Evolutionary conservation across 2,888 invertebrate species (phyloP).

Genomic region (Paralinhomoeus sp.): DNA sequence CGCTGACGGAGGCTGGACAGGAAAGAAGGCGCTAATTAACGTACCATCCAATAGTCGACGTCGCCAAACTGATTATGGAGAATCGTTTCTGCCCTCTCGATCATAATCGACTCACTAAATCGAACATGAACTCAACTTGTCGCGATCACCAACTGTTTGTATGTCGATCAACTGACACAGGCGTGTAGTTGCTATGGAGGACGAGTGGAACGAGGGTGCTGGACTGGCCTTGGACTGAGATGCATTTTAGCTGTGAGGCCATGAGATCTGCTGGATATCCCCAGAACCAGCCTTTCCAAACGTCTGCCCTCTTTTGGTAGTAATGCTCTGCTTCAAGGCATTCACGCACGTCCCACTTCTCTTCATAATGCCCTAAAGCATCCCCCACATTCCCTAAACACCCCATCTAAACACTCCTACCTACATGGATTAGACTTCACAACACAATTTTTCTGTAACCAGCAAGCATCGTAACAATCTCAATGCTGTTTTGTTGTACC

Average conservation of each 20-base stretch:
- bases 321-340: constrained; percentile 30
- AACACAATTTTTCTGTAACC: too few species aligned
- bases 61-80: constrained; percentile 68
- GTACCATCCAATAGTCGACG: constrained; percentile 53
- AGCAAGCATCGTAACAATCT: too few species aligned
- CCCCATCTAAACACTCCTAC: too few species aligned
- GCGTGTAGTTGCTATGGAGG: neutral
- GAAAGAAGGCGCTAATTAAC: too few species aligned
- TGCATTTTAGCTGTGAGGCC: constrained; percentile 51
- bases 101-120: constrained; percentile 28
- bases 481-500: too few species aligned
- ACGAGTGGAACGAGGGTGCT: constrained; percentile 33
- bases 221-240: constrained; percentile 51
- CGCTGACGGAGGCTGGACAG: too few species aligned
- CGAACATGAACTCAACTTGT: too few species aligned
- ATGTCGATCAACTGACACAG: too few species aligned
- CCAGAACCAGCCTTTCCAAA: constrained; percentile 39
- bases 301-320: constrained; percentile 13
- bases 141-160: too few species aligned
- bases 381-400: too few species aligned
- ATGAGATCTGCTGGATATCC: too few species aligned
- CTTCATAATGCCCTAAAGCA: constrained; percentile 41
- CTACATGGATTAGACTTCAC: too few species aligned
- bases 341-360: constrained; percentile 46
- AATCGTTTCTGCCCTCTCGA: constrained; percentile 48